Conservation (phyloP, 1,140 invertebrate genomes). For the Bombus polaris region DNA sequence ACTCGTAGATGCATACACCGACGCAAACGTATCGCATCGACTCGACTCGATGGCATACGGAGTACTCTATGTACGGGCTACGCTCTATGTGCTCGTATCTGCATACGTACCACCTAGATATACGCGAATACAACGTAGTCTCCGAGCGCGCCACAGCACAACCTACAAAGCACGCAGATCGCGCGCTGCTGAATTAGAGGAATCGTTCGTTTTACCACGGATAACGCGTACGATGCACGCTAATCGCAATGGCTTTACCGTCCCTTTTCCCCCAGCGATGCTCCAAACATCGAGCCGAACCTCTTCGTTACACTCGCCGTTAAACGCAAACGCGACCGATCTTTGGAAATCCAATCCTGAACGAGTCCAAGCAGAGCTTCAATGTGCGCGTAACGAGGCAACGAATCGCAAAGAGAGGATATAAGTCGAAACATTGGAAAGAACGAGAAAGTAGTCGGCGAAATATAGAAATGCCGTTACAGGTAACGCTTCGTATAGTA, state of each 20-base stretch:
- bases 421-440: accelerated
- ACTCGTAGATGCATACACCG: background rate
- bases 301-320: too few species aligned
- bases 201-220: background rate
- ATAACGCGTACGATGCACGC: background rate
- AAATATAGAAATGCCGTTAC: too few species aligned
- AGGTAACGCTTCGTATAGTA: too few species aligned
- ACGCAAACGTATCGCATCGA: background rate
- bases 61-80: too few species aligned
- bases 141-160: accelerated
- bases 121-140: background rate
- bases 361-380: too few species aligned
- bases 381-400: too few species aligned
- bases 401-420: too few species aligned
- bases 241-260: background rate
- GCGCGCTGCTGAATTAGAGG: background rate
- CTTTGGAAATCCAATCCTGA: too few species aligned
- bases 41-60: background rate
- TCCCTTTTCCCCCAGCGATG: background rate
- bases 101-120: background rate
- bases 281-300: too few species aligned
- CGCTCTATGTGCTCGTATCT: background rate
- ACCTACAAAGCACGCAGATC: background rate
- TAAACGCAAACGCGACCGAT: too few species aligned
- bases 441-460: too few species aligned